These are phyloP conservation scores for Corynorhinus townsendii DNA, from an alignment of 2,113 vertebrate species.

Conservation along the genomic window DNA sequence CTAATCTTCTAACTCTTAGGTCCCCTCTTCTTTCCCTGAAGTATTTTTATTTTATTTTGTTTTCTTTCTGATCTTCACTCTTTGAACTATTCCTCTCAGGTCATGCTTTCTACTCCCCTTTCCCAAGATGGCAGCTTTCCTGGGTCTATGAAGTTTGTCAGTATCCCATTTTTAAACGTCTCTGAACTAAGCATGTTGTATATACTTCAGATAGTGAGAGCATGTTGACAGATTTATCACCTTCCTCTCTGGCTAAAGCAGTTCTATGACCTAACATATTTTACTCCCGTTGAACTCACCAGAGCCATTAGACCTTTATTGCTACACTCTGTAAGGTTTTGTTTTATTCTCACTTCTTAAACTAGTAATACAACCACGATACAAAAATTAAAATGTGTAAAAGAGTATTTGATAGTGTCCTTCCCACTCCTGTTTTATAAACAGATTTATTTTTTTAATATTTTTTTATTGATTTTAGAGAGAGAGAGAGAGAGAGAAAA, in stretches of 20 bases:
- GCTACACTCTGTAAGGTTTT: neutral
- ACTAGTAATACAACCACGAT: neutral
- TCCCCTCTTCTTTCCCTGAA: neutral
- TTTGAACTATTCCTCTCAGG: neutral
- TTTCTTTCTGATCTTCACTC: neutral
- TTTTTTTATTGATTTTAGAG: no score
- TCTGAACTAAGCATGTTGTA: neutral
- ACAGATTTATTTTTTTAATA: neutral
- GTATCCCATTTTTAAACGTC: neutral
- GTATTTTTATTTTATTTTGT: neutral
- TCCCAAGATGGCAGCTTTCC: neutral
- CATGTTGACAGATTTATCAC: neutral
- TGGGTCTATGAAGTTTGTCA: neutral
- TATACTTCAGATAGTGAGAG: neutral
- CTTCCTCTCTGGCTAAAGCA: neutral
- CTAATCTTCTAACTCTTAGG: neutral
- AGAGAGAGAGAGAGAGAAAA: no score
- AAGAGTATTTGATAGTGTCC: neutral
- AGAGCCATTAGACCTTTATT: neutral
- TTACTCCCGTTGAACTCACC: neutral
- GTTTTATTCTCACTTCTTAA: slow-evolving; percentile 24
- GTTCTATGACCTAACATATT: neutral
- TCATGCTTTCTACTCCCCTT: neutral
- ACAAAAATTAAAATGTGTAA: neutral
- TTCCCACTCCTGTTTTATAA: neutral